These are phyloP conservation scores for Chrysochloris asiatica DNA, from an alignment of 2,113 vertebrate species.

Conservation along the genomic window DNA sequence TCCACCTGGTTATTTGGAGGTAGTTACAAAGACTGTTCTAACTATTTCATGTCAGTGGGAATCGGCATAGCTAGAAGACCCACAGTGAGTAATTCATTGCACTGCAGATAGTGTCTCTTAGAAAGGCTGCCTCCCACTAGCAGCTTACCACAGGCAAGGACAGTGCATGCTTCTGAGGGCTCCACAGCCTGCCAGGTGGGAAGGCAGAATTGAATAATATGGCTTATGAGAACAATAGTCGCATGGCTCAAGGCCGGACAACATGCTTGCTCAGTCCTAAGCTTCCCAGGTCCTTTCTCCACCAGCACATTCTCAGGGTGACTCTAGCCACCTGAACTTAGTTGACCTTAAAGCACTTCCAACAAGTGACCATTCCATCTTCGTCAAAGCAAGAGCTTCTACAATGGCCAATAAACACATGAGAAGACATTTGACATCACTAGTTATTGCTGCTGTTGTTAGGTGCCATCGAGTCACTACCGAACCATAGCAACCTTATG, in stretches of 20 bases:
- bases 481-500: too few relatives aligned
- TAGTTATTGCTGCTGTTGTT: not conserved
- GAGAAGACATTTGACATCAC: not conserved
- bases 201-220: not conserved
- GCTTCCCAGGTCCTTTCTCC: too few relatives aligned
- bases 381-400: not conserved
- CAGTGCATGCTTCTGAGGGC: rapidly evolving
- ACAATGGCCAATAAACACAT: not conserved
- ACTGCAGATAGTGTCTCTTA: not conserved
- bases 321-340: not conserved
- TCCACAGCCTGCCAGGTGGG: not conserved
- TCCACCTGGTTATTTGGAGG: too few relatives aligned
- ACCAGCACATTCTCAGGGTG: not conserved
- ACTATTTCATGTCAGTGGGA: too few relatives aligned
- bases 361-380: too few relatives aligned
- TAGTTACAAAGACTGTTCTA: too few relatives aligned
- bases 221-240: not conserved
- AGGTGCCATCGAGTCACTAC: too few relatives aligned
- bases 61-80: too few relatives aligned
- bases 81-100: too few relatives aligned
- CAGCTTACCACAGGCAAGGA: not conserved
- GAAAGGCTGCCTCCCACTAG: not conserved
- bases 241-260: too few relatives aligned
- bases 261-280: not conserved
- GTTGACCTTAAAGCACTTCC: not conserved